Conservation (phyloP, 2,113 vertebrate genomes). For the Nematolebias whitei region DNA sequence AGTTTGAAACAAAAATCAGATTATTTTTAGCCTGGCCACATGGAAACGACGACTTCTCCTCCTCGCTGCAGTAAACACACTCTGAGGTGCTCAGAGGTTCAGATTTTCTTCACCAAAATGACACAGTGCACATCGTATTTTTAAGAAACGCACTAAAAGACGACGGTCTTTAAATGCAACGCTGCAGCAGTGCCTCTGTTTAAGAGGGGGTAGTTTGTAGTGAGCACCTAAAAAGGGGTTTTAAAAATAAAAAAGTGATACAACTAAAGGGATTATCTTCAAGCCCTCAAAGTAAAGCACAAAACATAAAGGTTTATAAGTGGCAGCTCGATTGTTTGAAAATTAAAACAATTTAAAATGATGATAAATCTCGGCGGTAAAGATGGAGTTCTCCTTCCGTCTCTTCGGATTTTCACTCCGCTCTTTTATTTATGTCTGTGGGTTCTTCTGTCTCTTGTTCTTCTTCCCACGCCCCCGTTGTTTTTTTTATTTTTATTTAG, state of each 20-base stretch:
- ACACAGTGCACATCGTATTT: slow-evolving; percentile 53
- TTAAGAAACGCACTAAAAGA: slow-evolving; percentile 10
- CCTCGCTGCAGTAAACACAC: slow-evolving; percentile 40
- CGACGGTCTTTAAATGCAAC: slow-evolving; percentile 56
- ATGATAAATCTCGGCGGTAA: slow-evolving; percentile 13
- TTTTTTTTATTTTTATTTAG: not conserved
- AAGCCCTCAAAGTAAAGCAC: slow-evolving; percentile 35
- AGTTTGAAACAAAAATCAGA: slow-evolving; percentile 8
- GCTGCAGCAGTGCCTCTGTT: slow-evolving; percentile 56
- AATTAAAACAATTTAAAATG: slow-evolving; percentile 29
- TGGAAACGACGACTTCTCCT: slow-evolving; percentile 25
- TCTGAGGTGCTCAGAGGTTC: slow-evolving; percentile 47
- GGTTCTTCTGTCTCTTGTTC: slow-evolving; percentile 13
- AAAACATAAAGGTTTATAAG: slow-evolving; percentile 17
- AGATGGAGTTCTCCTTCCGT: no score
- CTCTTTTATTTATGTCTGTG: slow-evolving; percentile 15
- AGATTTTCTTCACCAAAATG: slow-evolving; percentile 50
- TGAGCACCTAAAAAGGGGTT: slow-evolving; percentile 11
- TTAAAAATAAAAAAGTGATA: slow-evolving; percentile 29
- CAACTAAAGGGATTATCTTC: slow-evolving; percentile 25
- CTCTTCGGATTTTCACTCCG: slow-evolving; percentile 12
- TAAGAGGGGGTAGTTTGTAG: slow-evolving; percentile 25
- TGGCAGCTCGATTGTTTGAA: not conserved
- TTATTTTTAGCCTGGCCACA: not conserved
- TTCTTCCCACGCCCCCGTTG: slow-evolving; percentile 22